A percentile compares a stretch with the other conserved stretches of the same genome.
Evolutionary conservation across 2,797 vertebrate genomes (phyloP).

Genomic region (Liparis tanakae): DNA sequence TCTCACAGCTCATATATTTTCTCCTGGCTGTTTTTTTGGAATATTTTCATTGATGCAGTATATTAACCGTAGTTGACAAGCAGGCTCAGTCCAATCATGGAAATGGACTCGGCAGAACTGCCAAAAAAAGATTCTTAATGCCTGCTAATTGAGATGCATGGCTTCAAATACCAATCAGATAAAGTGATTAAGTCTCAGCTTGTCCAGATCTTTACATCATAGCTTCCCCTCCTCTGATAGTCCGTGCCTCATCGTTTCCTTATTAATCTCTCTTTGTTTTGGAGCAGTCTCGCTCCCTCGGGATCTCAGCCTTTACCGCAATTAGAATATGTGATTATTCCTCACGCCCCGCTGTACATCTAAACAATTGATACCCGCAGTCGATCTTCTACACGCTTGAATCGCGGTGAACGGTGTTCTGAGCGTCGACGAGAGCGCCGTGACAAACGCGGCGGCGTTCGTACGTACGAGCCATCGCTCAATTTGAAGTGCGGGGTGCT

Average conservation of each 20-base stretch:
- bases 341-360: slow-evolving; percentile 61
- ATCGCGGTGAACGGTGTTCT: slow-evolving; percentile 1
- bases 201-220: slow-evolving; percentile 74
- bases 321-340: slow-evolving; percentile 74
- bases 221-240: slow-evolving; percentile 65
- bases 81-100: slow-evolving; percentile 49
- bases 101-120: slow-evolving; percentile 48
- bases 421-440: neutral
- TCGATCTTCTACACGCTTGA: slow-evolving; percentile 1
- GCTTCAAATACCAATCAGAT: slow-evolving; percentile 76
- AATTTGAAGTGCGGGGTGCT: neutral
- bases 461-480: neutral
- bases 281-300: slow-evolving; percentile 56
- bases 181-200: slow-evolving; percentile 72
- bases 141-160: slow-evolving; percentile 78
- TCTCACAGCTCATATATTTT: neutral
- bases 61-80: slow-evolving; percentile 50
- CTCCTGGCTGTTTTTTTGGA: slow-evolving; percentile 23
- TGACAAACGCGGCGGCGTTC: neutral
- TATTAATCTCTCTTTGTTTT: slow-evolving; percentile 79
- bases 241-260: slow-evolving; percentile 68
- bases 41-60: slow-evolving; percentile 19
- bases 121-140: slow-evolving; percentile 57
- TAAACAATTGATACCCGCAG: slow-evolving; percentile 53
- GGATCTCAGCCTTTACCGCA: slow-evolving; percentile 51